Evolutionary conservation across 2,797 vertebrate genomes (phyloP).

Genomic region (Philypnodon macrostomus): DNA sequence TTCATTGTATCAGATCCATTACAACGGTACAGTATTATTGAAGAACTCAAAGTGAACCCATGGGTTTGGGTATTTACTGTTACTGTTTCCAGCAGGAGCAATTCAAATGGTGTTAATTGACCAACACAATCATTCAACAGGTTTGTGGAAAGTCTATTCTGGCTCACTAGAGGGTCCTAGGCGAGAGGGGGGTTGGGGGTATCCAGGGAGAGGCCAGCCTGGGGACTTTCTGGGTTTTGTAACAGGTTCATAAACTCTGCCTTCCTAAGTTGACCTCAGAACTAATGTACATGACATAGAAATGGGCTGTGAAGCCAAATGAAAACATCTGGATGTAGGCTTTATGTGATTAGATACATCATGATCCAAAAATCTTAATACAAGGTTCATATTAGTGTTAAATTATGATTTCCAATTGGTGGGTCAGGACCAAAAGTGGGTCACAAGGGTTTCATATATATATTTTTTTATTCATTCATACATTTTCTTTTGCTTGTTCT

Average conservation of each 20-base stretch:
- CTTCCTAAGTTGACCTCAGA: constrained; percentile 34
- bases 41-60: constrained; percentile 64
- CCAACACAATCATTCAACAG: constrained; percentile 69
- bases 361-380: no score
- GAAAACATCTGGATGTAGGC: constrained; percentile 15
- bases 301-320: constrained; percentile 6
- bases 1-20: constrained; percentile 82
- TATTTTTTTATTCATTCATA: no score
- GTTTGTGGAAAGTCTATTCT: constrained; percentile 61
- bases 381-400: no score
- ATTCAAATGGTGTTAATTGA: constrained; percentile 73
- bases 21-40: constrained; percentile 69
- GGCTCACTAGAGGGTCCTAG: constrained; percentile 61
- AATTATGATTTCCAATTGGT: no score
- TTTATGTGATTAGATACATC: constrained; percentile 3
- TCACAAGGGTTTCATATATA: no score
- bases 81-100: constrained; percentile 60
- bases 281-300: constrained; percentile 27
- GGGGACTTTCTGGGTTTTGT: constrained; percentile 49
- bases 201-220: constrained; percentile 28
- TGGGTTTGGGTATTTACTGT: constrained; percentile 62
- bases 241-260: constrained; percentile 48
- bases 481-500: no score
- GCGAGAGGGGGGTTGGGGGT: no score
- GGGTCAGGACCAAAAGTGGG: no score